These are phyloP conservation scores for Embidobia sp. DNA, from an alignment of 2,888 invertebrate species.

Conservation along the genomic window DNA sequence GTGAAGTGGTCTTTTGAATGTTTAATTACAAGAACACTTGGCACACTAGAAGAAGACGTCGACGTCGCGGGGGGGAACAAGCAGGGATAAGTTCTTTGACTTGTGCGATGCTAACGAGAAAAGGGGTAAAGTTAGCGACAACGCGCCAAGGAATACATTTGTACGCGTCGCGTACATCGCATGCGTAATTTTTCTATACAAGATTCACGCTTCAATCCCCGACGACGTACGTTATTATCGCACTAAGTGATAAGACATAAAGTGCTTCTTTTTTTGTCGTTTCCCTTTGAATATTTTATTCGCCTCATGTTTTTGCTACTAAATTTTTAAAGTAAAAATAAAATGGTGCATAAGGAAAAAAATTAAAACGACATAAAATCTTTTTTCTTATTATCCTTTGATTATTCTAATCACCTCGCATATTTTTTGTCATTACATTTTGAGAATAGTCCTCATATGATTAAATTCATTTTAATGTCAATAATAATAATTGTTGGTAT, in stretches of 20 bases:
- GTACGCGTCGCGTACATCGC: conserved; percentile 7
- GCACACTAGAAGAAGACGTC: conserved; percentile 34
- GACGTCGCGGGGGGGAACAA: conserved; percentile 10
- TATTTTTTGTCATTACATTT: too few relatives aligned
- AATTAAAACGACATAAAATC: too few relatives aligned
- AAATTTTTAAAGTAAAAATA: too few relatives aligned
- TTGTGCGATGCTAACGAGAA: conserved; percentile 37
- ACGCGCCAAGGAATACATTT: conserved; percentile 13
- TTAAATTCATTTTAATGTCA: too few relatives aligned
- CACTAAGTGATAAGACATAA: conserved; percentile 20
- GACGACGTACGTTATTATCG: neutral
- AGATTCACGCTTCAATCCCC: neutral
- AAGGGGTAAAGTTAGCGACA: conserved; percentile 40
- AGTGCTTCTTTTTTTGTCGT: neutral
- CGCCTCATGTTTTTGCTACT: too few relatives aligned
- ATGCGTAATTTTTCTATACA: conserved; percentile 9
- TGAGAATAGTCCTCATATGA: too few relatives aligned
- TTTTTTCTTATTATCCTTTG: too few relatives aligned
- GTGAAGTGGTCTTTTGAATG: conserved; percentile 55
- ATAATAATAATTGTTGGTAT: too few relatives aligned
- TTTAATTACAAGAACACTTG: conserved; percentile 51
- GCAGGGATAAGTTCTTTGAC: conserved; percentile 48
- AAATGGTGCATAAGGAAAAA: too few relatives aligned
- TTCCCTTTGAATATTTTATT: neutral
- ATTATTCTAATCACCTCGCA: too few relatives aligned